Conservation (phyloP, 2,888 invertebrate genomes). For the Luffia ferchaultella region DNA sequence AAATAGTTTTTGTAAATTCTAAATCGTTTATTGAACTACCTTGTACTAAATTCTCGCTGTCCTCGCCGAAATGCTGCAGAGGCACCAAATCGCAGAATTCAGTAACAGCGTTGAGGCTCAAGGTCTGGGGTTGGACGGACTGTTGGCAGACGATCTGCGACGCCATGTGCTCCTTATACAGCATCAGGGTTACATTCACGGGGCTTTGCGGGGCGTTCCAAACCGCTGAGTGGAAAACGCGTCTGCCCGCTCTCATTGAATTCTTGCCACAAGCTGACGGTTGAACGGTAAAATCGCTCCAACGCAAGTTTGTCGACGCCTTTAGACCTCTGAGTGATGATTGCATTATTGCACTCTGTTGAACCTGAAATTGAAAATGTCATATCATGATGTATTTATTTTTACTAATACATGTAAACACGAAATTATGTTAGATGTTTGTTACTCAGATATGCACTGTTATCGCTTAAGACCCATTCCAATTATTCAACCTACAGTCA, state of each 20-base stretch:
- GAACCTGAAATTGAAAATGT: constrained; percentile 58
- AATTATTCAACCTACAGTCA: too few relatives aligned
- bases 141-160: constrained; percentile 71
- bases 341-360: constrained; percentile 75
- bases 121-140: constrained; percentile 67
- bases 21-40: constrained; percentile 52
- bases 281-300: constrained; percentile 75
- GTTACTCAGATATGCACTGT: too few relatives aligned
- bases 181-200: constrained; percentile 72
- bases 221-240: constrained; percentile 78
- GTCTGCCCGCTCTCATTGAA: constrained; percentile 70
- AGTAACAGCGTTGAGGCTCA: constrained; percentile 76
- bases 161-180: constrained; percentile 70
- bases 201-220: constrained; percentile 73
- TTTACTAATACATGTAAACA: too few relatives aligned
- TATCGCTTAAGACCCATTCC: too few relatives aligned
- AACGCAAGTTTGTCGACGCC: constrained; percentile 74
- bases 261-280: constrained; percentile 37
- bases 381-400: too few relatives aligned
- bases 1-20: too few relatives aligned
- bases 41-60: constrained; percentile 72
- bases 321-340: constrained; percentile 75
- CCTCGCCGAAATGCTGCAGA: constrained; percentile 69
- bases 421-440: too few relatives aligned
- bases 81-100: constrained; percentile 85